These are phyloP conservation scores for Rhaphigaster nebulosa DNA, from an alignment of 2,888 invertebrate species.

Conservation along the genomic window DNA sequence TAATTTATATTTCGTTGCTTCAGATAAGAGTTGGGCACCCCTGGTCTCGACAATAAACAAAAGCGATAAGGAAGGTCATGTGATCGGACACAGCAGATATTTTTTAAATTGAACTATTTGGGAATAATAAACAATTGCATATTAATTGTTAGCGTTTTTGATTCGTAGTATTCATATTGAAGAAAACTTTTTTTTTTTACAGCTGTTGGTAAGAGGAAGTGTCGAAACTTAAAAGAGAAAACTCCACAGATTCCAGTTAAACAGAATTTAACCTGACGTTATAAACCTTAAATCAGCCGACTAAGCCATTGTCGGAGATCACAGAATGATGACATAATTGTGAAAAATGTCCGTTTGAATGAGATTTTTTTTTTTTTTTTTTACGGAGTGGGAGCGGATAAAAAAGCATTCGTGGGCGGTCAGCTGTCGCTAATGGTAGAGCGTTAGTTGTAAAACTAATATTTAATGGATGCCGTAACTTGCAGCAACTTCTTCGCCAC, in stretches of 20 bases:
- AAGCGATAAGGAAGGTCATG: too few species aligned
- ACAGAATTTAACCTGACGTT: background rate
- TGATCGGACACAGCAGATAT: too few species aligned
- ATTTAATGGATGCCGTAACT: conserved; percentile 5
- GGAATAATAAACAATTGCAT: too few species aligned
- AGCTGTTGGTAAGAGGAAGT: background rate
- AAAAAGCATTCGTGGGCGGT: background rate
- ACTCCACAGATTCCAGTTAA: background rate
- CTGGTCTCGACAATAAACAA: too few species aligned
- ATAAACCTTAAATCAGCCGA: background rate
- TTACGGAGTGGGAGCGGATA: background rate
- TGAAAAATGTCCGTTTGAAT: conserved; percentile 30
- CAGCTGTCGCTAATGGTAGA: background rate
- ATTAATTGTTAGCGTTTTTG: too few species aligned
- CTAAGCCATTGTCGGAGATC: background rate
- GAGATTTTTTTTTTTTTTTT: background rate
- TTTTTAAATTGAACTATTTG: too few species aligned
- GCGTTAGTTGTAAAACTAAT: conserved; percentile 16
- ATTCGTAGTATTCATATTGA: background rate
- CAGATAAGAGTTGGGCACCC: too few species aligned
- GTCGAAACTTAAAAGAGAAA: background rate
- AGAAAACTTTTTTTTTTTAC: background rate
- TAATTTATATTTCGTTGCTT: too few species aligned
- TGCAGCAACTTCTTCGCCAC: background rate
- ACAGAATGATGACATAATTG: conserved; percentile 28